Evolutionary conservation across 2,797 vertebrate genomes (phyloP), one percentile per base, ranked within the genome.

Genomic region (Capromys pilorides): DNA sequence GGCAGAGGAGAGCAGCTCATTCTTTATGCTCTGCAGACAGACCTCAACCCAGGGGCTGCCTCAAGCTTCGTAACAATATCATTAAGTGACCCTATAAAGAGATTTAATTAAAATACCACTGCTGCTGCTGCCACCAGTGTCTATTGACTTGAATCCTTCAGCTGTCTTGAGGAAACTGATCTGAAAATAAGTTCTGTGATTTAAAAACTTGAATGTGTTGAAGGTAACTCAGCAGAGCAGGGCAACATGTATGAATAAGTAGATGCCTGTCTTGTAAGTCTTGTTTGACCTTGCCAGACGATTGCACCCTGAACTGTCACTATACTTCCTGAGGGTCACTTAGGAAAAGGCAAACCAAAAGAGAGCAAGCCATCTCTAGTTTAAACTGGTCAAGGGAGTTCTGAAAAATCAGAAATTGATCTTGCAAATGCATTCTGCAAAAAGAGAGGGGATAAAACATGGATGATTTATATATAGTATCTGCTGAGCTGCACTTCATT

Each of bases 1-100:
- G 98, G 98, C 99, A 98, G 98, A 98, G 97, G 97, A 98, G 98
- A 98, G 98, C 98, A 98, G 98, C 98, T 99, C 98, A 98, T 99
- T 98, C 98, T 98, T 98, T 98, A 98, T 98, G 97, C 96, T 96
- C 97, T 97, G 95, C 96, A 97, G 97, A 97, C 98, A 96, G 98
- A 96, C 98, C 98, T 98, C 98, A 97, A 98, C 98, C 93, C 95
- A 94, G 97, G 96, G 95, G 97, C 98, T 98, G 97, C 97, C 95
- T 97, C 95, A 97, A 97, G 98, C 98, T 98, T 98, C 98, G 97
- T 98, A 98, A 98, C 98, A 98, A 99, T 99, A 98, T 98, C 98
- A 98, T 98, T 98, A 98, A 98, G 98, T 98, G 98, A 98, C 98
- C 97, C 87, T 36, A 89, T 97, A 95, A 97, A 98, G 96, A 98